Evolutionary conservation across 2,888 invertebrate species (phyloP).

Genomic region (Athalia circularis): DNA sequence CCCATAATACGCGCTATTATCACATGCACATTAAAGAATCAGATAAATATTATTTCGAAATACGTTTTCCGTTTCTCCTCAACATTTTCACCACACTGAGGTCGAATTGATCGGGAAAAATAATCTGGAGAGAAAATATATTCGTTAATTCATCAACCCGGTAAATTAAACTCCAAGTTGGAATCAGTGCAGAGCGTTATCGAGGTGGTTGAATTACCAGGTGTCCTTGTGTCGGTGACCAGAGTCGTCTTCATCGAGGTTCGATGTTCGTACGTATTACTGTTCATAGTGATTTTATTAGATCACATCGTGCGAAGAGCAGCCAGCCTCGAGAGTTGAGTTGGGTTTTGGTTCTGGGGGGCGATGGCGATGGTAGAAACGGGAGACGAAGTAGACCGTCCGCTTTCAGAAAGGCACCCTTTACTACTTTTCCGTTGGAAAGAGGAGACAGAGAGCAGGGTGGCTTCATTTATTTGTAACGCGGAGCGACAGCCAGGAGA

Average conservation of each 20-base stretch:
- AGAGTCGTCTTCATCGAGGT: neutral
- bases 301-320: conserved; percentile 37
- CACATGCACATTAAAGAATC: too few relatives aligned
- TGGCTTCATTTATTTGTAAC: conserved; percentile 68
- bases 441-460: conserved; percentile 49
- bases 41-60: too few relatives aligned
- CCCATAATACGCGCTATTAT: too few relatives aligned
- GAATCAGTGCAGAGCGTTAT: neutral
- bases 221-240: neutral
- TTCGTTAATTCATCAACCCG: too few relatives aligned
- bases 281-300: conserved; percentile 34
- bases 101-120: too few relatives aligned
- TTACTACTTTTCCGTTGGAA: neutral
- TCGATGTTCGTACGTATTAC: conserved; percentile 38
- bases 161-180: too few relatives aligned
- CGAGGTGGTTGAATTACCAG: conserved; percentile 12
- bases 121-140: too few relatives aligned
- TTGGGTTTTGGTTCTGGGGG: neutral
- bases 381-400: neutral
- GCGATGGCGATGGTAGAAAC: neutral
- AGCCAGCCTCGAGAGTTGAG: neutral
- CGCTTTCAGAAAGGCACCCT: conserved; percentile 7
- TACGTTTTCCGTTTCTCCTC: too few relatives aligned
- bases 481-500: conserved; percentile 69
- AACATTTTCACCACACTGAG: too few relatives aligned